Evolutionary conservation across 2,888 invertebrate genomes (phyloP).

Genomic region (Drosophila incognita): DNA sequence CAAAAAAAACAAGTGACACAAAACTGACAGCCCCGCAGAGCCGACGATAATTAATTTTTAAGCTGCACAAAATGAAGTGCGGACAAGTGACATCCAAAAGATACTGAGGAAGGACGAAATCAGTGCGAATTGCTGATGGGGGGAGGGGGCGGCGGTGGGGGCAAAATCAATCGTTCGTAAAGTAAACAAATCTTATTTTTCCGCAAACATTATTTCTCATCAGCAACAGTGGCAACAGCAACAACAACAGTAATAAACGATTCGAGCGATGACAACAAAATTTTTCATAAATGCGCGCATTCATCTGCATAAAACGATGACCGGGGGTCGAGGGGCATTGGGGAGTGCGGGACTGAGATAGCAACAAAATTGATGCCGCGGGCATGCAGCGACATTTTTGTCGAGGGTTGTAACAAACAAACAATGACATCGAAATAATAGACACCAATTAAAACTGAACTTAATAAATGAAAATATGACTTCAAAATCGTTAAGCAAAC

Average conservation of each 20-base stretch:
- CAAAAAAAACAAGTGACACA: conserved; percentile 70
- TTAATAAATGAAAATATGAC: neutral
- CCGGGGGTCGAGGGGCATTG: neutral
- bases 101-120: conserved; percentile 14
- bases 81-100: conserved; percentile 44
- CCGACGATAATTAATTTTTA: conserved; percentile 77
- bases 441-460: neutral
- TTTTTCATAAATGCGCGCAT: conserved; percentile 80
- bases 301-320: conserved; percentile 74
- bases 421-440: neutral
- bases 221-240: conserved; percentile 47
- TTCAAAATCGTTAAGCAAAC: neutral
- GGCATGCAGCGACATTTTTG: conserved; percentile 41
- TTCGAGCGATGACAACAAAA: conserved; percentile 71
- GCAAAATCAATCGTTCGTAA: conserved; percentile 79
- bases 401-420: conserved; percentile 57
- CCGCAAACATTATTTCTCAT: conserved; percentile 81
- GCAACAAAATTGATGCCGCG: conserved; percentile 13
- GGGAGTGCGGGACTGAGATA: neutral
- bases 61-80: conserved; percentile 77
- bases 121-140: neutral
- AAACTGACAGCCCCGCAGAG: conserved; percentile 51
- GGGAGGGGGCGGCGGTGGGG: conserved; percentile 6
- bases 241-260: conserved; percentile 40
- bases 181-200: conserved; percentile 81